phyloP scores from a whole-genome alignment of 2,888 invertebrate genomes.

The Cataglyphis cursor region DNA sequence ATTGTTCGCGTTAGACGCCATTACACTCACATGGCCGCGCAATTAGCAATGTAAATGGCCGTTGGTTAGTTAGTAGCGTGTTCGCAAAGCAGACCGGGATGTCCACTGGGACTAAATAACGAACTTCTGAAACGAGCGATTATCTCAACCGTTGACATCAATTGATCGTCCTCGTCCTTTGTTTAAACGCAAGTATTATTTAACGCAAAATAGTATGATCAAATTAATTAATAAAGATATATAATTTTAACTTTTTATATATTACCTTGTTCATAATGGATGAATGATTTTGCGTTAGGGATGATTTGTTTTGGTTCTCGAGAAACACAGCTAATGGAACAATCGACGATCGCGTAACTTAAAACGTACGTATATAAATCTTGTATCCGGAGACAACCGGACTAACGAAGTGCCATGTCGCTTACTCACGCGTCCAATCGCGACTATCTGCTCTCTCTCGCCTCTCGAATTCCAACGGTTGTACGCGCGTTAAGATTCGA shows the following conservation, averaged over 20 bases:
- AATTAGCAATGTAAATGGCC: constrained; percentile 87
- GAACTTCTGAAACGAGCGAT: constrained; percentile 86
- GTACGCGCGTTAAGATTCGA: constrained; percentile 59
- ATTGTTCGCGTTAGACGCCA: constrained; percentile 84
- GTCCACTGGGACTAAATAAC: constrained; percentile 82
- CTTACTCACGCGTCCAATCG: constrained; percentile 79
- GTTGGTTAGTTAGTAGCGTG: constrained; percentile 86
- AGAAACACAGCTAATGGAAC: constrained; percentile 70
- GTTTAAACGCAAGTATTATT: neutral
- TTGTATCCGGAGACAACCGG: constrained; percentile 72
- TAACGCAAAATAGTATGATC: neutral
- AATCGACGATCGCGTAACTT: constrained; percentile 80
- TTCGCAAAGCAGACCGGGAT: constrained; percentile 80
- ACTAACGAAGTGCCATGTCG: constrained; percentile 82
- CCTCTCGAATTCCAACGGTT: constrained; percentile 77
- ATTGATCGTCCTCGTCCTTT: constrained; percentile 65
- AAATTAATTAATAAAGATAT: neutral
- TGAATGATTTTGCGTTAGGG: neutral
- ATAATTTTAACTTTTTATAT: neutral
- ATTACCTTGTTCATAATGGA: constrained; percentile 28
- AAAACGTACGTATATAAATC: constrained; percentile 79
- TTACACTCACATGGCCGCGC: constrained; percentile 83
- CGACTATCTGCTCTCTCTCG: constrained; percentile 79
- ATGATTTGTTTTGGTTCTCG: constrained; percentile 14
- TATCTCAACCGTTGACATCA: constrained; percentile 82